These are phyloP conservation scores for Mastigias papua DNA, from an alignment of 30 jellyfish, hydroid and myxozoan species.

Conservation along the genomic window DNA sequence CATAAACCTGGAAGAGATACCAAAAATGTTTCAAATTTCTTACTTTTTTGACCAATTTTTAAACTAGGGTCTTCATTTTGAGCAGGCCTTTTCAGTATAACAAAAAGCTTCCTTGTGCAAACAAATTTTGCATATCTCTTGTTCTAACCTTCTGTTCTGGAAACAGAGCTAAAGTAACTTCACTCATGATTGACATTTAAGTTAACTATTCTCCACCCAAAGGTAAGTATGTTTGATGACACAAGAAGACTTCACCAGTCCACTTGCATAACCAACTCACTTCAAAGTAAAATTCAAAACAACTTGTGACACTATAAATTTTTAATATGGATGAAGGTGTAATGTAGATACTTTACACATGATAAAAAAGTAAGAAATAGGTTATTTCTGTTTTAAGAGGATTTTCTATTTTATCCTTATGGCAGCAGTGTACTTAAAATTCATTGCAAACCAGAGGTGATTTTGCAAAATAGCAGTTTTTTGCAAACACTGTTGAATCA, in stretches of 20 bases:
- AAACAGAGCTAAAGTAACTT: not conserved
- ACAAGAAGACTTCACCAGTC: not conserved
- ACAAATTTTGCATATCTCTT: not conserved
- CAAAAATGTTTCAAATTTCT: too few species aligned
- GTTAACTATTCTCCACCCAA: not conserved
- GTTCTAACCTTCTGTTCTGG: not conserved
- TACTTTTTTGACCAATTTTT: too few species aligned
- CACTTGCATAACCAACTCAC: not conserved
- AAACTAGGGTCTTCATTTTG: not conserved
- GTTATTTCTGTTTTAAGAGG: conserved; percentile 1
- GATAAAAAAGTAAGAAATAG: not conserved
- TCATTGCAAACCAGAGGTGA: not conserved
- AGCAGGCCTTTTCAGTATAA: not conserved
- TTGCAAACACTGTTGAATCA: not conserved
- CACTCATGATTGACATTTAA: not conserved
- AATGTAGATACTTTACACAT: not conserved
- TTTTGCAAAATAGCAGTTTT: not conserved
- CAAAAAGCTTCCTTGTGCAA: not conserved
- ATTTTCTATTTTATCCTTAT: not conserved
- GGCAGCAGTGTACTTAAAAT: conserved; percentile 22
- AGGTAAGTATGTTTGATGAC: too few species aligned
- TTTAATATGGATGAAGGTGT: not conserved
- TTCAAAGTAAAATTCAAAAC: not conserved
- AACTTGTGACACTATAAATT: not conserved
- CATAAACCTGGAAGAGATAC: too few species aligned